Evolutionary conservation across 2,888 invertebrate genomes (phyloP).

Genomic region (Campoletis raptor): DNA sequence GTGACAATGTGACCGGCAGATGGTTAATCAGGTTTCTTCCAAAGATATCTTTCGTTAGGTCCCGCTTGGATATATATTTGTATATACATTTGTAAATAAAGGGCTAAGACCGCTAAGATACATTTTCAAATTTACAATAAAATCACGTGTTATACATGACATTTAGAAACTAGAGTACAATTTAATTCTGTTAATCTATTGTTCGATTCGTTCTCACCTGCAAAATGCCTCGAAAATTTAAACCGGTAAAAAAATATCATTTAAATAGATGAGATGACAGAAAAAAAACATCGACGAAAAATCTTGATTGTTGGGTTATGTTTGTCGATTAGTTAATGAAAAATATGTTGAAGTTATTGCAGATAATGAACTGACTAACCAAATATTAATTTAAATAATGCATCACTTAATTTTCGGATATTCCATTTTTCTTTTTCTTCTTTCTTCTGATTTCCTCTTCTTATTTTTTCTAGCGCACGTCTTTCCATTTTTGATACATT

Average conservation of each 20-base stretch:
- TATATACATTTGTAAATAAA: not conserved
- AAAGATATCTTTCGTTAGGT: not conserved
- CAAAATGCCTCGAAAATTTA: slow-evolving; percentile 63
- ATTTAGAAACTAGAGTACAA: not conserved
- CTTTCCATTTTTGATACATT: not conserved
- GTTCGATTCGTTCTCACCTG: not conserved
- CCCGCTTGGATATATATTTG: not conserved
- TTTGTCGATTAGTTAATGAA: not conserved
- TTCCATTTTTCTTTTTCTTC: not conserved
- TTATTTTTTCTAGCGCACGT: not conserved
- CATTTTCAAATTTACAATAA: not conserved
- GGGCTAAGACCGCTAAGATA: not conserved
- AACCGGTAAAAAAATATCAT: slow-evolving; percentile 53
- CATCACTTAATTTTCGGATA: not conserved
- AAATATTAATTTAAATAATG: not conserved
- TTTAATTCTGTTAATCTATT: not conserved
- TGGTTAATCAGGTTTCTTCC: not conserved
- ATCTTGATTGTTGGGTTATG: not conserved
- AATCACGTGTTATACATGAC: not conserved
- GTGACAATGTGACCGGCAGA: not conserved
- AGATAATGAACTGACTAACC: not conserved
- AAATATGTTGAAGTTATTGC: not conserved
- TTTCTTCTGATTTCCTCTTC: not conserved
- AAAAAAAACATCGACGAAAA: not conserved
- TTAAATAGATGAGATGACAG: not conserved